These are phyloP conservation scores for Mythimna loreyi DNA, from an alignment of 2,888 invertebrate species.

Conservation along the genomic window DNA sequence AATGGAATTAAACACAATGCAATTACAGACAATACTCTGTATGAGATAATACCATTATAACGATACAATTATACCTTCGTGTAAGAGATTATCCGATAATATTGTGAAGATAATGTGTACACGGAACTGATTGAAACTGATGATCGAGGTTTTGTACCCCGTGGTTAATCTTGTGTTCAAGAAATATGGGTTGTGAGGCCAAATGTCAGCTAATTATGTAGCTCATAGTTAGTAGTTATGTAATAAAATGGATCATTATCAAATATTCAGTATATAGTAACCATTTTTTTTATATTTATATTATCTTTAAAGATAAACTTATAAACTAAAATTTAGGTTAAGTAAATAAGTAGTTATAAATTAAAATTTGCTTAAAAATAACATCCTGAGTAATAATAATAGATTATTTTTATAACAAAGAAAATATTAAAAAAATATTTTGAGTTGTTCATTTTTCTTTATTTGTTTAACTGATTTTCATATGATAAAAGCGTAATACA, in stretches of 20 bases:
- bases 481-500: no score
- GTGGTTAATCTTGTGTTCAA: slow-evolving; percentile 16
- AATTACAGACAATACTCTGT: slow-evolving; percentile 79
- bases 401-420: no score
- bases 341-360: no score
- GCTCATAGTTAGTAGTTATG: no score
- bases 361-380: no score
- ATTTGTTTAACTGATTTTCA: no score
- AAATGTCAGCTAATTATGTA: background rate
- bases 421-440: no score
- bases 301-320: no score
- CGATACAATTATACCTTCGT: slow-evolving; percentile 52
- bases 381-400: no score
- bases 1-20: slow-evolving; percentile 83
- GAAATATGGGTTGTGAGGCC: slow-evolving; percentile 9
- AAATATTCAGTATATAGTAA: background rate
- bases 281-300: no score
- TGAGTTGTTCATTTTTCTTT: no score
- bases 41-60: slow-evolving; percentile 67
- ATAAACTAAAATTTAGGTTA: no score
- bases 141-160: slow-evolving; percentile 27
- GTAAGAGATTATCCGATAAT: slow-evolving; percentile 54
- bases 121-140: slow-evolving; percentile 43
- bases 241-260: background rate
- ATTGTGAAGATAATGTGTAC: slow-evolving; percentile 37